phyloP scores from a whole-genome alignment of 1,140 invertebrate genomes.

The Drosophila gunungcola region DNA sequence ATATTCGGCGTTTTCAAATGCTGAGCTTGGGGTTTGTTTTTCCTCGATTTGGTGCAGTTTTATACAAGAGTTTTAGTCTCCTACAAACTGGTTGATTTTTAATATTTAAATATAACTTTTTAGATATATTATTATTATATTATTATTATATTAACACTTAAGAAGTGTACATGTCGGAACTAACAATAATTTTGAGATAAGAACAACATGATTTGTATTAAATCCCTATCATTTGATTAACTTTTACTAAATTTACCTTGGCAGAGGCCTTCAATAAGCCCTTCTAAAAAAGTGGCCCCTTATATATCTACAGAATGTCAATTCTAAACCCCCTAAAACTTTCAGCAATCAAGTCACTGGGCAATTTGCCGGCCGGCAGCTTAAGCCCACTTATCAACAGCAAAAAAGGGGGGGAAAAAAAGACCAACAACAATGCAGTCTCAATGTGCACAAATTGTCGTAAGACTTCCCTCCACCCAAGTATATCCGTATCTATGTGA shows the following conservation, averaged over 20 bases:
- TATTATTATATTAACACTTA: too few species aligned
- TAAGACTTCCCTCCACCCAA: slow-evolving; percentile 10
- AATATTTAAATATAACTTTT: too few species aligned
- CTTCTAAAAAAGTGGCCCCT: background rate
- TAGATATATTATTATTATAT: too few species aligned
- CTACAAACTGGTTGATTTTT: too few species aligned
- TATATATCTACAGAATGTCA: background rate
- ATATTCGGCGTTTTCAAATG: background rate
- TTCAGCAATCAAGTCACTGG: slow-evolving; percentile 1
- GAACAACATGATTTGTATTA: too few species aligned
- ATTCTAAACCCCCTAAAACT: background rate
- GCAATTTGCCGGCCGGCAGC: slow-evolving; percentile 39
- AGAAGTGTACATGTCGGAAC: too few species aligned
- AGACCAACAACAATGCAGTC: slow-evolving; percentile 10
- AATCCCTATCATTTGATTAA: too few species aligned
- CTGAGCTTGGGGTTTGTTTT: background rate
- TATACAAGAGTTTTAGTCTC: too few species aligned
- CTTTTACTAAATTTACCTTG: slow-evolving; percentile 8
- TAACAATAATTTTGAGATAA: too few species aligned
- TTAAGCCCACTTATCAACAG: slow-evolving; percentile 16
- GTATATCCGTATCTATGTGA: slow-evolving; percentile 2
- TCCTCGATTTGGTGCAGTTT: too few species aligned
- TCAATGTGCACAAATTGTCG: slow-evolving; percentile 19
- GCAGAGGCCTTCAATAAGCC: slow-evolving; percentile 6
- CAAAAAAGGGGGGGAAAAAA: background rate